These are phyloP conservation scores for Ctenomys sociabilis DNA, from an alignment of 2,113 vertebrate genomes.

Conservation along the genomic window DNA sequence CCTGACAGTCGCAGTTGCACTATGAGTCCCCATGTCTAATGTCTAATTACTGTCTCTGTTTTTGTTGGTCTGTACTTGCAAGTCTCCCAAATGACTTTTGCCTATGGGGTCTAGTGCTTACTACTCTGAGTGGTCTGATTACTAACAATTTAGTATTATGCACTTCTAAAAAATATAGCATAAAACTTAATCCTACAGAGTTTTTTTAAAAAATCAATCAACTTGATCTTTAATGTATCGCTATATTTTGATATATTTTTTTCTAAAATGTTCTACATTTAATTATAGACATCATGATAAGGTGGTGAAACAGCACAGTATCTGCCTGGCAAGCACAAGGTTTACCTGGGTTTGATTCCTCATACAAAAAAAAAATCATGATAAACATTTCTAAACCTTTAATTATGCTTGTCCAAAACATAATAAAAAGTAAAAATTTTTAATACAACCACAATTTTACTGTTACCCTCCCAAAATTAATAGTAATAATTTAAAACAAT, in stretches of 20 bases:
- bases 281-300: neutral
- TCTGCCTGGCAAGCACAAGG: too few species aligned
- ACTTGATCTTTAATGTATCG: neutral
- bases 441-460: neutral
- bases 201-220: neutral
- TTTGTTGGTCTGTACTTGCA: neutral
- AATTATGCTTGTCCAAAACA: neutral
- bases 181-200: neutral
- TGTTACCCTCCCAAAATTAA: neutral
- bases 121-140: neutral
- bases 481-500: conserved; percentile 11
- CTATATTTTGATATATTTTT: neutral
- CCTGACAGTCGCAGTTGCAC: neutral
- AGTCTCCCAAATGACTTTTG: neutral
- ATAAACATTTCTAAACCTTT: conserved; percentile 2
- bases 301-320: too few species aligned
- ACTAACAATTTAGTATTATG: neutral
- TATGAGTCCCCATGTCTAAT: neutral
- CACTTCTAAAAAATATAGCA: neutral
- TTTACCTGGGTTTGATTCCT: too few species aligned
- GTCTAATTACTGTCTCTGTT: neutral
- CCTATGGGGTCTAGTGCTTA: neutral
- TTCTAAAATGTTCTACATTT: conserved; percentile 34
- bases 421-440: neutral
- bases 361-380: neutral